These are phyloP conservation scores for Galerucella nymphaeae DNA, from an alignment of 2,888 invertebrate genomes.

Conservation along the genomic window DNA sequence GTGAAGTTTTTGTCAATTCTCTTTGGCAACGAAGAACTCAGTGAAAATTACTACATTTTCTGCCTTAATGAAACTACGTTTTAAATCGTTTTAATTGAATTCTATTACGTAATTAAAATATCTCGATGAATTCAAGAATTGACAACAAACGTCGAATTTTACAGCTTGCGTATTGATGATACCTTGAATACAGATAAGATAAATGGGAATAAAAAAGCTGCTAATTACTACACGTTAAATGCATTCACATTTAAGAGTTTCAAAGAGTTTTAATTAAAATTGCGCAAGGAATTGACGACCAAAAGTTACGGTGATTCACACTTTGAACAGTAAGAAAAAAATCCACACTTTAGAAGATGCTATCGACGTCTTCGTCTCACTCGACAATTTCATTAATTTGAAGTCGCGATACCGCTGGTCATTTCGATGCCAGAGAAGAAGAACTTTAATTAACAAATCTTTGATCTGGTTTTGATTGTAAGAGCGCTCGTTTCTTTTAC, in stretches of 20 bases:
- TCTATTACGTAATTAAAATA: too few relatives aligned
- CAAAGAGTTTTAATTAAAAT: conserved; percentile 5
- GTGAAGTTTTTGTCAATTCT: too few relatives aligned
- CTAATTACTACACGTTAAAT: neutral
- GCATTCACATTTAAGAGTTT: neutral
- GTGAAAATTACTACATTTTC: too few relatives aligned
- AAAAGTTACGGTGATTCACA: neutral
- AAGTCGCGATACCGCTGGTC: conserved; percentile 43
- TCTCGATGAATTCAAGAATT: too few relatives aligned
- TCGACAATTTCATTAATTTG: conserved; percentile 62
- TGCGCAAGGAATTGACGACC: neutral
- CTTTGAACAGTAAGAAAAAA: neutral
- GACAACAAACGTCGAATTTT: too few relatives aligned
- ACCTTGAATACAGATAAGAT: neutral
- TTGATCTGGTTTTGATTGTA: conserved; percentile 45
- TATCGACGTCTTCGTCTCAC: conserved; percentile 45
- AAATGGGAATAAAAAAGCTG: neutral
- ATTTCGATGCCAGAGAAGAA: conserved; percentile 41
- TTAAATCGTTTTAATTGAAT: too few relatives aligned
- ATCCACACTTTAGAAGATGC: conserved; percentile 12
- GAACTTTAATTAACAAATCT: conserved; percentile 51
- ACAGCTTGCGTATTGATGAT: neutral
- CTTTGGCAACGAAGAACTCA: too few relatives aligned
- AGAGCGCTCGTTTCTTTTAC: conserved; percentile 37
- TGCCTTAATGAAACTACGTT: too few relatives aligned